Evolutionary conservation across 2,797 vertebrate species (phyloP).

Genomic region (Rhinichthys osculus): DNA sequence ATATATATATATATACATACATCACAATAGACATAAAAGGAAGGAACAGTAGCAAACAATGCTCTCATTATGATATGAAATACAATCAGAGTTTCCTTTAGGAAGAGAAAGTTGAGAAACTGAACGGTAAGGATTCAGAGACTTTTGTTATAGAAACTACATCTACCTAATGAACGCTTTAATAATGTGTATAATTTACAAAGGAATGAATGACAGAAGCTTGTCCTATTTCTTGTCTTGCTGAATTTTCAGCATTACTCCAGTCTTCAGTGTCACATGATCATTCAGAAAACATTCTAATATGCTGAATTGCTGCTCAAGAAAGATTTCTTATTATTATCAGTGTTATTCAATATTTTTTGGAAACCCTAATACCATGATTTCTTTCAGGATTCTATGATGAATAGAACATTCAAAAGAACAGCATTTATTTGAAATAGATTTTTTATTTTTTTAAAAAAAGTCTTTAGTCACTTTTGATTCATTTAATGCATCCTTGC

Average conservation of each 20-base stretch:
- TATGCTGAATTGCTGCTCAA: too few species aligned
- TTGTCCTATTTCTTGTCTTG: neutral
- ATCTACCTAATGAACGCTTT: neutral
- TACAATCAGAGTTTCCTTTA: slow-evolving; percentile 15
- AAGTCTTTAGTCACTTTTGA: neutral
- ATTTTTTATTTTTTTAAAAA: neutral
- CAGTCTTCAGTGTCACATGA: neutral
- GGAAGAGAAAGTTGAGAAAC: neutral
- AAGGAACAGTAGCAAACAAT: slow-evolving; percentile 11
- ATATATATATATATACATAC: too few species aligned
- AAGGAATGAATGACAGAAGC: neutral
- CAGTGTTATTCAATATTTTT: neutral
- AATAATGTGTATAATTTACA: neutral
- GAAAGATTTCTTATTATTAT: neutral
- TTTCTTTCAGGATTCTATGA: neutral
- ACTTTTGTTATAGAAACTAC: neutral
- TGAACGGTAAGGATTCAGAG: neutral
- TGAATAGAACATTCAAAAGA: neutral
- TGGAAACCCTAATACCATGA: neutral
- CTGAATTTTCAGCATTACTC: neutral
- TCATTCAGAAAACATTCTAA: neutral
- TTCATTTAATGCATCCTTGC: neutral
- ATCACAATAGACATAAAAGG: neutral
- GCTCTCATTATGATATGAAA: slow-evolving; percentile 1
- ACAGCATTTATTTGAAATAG: neutral